Conservation (phyloP, 2,888 invertebrate genomes). For the Dicyrtomina minuta region DNA sequence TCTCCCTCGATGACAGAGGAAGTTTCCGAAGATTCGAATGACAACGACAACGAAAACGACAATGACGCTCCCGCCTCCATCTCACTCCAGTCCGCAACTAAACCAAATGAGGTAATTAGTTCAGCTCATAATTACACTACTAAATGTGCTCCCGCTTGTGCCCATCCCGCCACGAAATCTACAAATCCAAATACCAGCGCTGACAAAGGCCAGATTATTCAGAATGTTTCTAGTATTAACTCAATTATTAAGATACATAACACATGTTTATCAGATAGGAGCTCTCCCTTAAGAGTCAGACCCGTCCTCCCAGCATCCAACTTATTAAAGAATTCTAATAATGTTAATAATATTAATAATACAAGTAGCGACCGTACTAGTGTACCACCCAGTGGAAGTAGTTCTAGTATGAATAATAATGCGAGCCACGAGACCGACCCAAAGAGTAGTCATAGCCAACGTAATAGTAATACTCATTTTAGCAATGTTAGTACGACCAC, state of each 20-base stretch:
- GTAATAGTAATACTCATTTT: too few species aligned
- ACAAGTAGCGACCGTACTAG: too few species aligned
- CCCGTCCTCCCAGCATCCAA: too few species aligned
- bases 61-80: background rate
- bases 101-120: slow-evolving; percentile 20
- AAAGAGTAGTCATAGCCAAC: too few species aligned
- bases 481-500: too few species aligned
- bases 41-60: slow-evolving; percentile 13
- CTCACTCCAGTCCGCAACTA: background rate
- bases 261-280: too few species aligned
- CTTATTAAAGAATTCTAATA: too few species aligned
- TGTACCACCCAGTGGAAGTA: too few species aligned
- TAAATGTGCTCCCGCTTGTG: background rate
- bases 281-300: slow-evolving; percentile 16
- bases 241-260: slow-evolving; percentile 3
- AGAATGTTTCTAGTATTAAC: slow-evolving; percentile 21
- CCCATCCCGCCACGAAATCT: background rate
- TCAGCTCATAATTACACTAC: slow-evolving; percentile 15
- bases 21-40: slow-evolving; percentile 15
- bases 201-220: too few species aligned
- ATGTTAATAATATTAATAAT: too few species aligned
- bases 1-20: slow-evolving; percentile 14
- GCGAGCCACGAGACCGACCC: too few species aligned
- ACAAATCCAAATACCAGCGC: background rate
- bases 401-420: too few species aligned